Base-by-base conservation (phyloP, 2,113 vertebrate species). In the Rhabdomys dilectus region DNA sequence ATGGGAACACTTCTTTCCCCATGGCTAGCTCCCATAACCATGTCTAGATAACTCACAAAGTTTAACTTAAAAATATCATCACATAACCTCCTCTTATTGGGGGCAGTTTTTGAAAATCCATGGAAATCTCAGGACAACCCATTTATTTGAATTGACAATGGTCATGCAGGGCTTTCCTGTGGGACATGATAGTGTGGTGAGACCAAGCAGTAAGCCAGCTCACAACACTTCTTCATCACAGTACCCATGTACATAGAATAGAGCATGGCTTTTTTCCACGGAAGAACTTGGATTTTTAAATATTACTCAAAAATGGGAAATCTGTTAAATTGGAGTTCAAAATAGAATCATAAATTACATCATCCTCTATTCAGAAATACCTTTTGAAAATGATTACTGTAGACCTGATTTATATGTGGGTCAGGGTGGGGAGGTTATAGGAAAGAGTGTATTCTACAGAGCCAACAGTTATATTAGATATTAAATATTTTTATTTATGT, bases 281-380 rank as follows among this genome's bases (percentile, higher is more conserved):
- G 16, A 19, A 53, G 66, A 53, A 22, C 39, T 24, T 80, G 13
- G 36, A 48, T 82, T 31, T 94, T 72, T 60, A 89, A 76, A 84
- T 21, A 53, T 58, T 81, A 56, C 73, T 81, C 13, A 48, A 45
- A 72, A 78, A 73, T 9, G 58, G 5, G 24, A 93, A 81, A 86
- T 51, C 39, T 81, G 36, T 86, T 75, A 93, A 92, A 84, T 68
- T 29, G 84, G 56, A 93, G 81, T 84, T 84, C n/a, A 84, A 45
- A 62, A 86, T 48, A 86, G 31, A 87, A 15, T 26, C 31, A 48
- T 87, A 82, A 77, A 95, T 64, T 22, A 89, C 0, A 82, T 75
- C 24, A 60, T 80, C 34, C 58, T 22, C 53, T 86, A 94, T 89
- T 76, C 45, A 85, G 81, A 95, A 96, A 92, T 77, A 75, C 58